phyloP scores from a whole-genome alignment of 2,797 vertebrate genomes.

The Bovichtus diacanthus region DNA sequence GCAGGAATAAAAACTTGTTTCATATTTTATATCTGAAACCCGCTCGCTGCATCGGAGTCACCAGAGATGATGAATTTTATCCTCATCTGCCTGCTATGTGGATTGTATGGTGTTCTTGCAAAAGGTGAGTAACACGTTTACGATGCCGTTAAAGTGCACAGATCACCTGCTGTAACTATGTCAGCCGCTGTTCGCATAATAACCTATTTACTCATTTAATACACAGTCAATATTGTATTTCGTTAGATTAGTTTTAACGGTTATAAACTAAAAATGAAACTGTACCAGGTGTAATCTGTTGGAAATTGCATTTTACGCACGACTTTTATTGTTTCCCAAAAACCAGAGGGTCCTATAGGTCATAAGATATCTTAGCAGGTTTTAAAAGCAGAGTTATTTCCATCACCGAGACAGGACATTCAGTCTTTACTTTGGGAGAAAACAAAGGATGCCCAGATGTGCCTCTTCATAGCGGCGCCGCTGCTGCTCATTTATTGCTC shows the following conservation, averaged over 20 bases:
- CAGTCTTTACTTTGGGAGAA: not conserved
- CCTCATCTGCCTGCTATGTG: constrained; percentile 82
- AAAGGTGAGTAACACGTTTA: constrained; percentile 78
- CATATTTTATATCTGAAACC: constrained; percentile 22
- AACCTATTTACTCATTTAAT: no score
- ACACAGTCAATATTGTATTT: no score
- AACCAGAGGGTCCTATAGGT: not conserved
- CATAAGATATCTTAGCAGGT: no score
- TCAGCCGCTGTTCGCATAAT: not conserved
- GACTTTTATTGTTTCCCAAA: not conserved
- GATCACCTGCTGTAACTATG: constrained; percentile 6
- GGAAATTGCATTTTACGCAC: constrained; percentile 13
- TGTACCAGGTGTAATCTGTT: no score
- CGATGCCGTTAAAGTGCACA: not conserved
- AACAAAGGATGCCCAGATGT: not conserved
- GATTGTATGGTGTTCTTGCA: constrained; percentile 81
- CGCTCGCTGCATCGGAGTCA: constrained; percentile 43
- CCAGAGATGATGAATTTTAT: constrained; percentile 79
- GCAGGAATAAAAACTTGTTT: constrained; percentile 66
- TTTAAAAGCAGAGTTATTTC: not conserved
- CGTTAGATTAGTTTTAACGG: not conserved
- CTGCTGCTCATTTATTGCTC: constrained; percentile 12
- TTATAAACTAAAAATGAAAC: not conserved
- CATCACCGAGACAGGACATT: not conserved
- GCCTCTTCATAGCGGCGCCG: not conserved